Evolutionary conservation across 2,888 invertebrate species (phyloP), one percentile per base, ranked within the genome.

Genomic region (Ernsta delagoae): DNA sequence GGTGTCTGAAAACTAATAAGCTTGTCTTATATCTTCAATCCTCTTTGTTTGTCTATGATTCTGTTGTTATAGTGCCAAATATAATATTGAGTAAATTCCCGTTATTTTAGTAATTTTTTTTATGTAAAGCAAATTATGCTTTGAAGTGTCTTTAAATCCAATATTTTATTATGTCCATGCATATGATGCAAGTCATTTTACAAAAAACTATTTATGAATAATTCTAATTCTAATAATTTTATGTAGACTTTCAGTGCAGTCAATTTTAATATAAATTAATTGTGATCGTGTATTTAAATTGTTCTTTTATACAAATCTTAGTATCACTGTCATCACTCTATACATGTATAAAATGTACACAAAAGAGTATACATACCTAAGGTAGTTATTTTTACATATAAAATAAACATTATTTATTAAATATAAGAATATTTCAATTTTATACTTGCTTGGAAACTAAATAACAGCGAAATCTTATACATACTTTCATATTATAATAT

Each of bases 1-100:
- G n/a, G 75, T 76, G 73, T 41, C 4, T 61, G 36, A 12, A 1
- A 34, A 39, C 34, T n/a, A n/a, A 34, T 56, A 16, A 11, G n/a
- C 5, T 34, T 34, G 5, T 34, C 34, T 7, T 56, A 56, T 11
- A 3, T 34, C 34, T n/a, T 56, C 56, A 34, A 24, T 34, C 34
- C 11, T 56, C 9, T 53, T 53, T 53, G 8, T 53, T 16, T 56
- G 34, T 31, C 12, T 39, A 12, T 39, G 36, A 34, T 34, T 39
- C 7, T 12, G 57, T 57, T 57, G 9, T 34, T 50, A 69, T 53
- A 63, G 62, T 69, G 69, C 69, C 69, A 69, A 69, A n/a, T n/a
- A n/a, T n/a, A n/a, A n/a, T n/a, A n/a, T n/a, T n/a, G n/a, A n/a
- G n/a, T n/a, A n/a, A n/a, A n/a, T n/a, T n/a, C n/a, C n/a, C n/a